Evolutionary conservation across 2,797 vertebrate genomes (phyloP).

Genomic region (Hemitrygon akajei): DNA sequence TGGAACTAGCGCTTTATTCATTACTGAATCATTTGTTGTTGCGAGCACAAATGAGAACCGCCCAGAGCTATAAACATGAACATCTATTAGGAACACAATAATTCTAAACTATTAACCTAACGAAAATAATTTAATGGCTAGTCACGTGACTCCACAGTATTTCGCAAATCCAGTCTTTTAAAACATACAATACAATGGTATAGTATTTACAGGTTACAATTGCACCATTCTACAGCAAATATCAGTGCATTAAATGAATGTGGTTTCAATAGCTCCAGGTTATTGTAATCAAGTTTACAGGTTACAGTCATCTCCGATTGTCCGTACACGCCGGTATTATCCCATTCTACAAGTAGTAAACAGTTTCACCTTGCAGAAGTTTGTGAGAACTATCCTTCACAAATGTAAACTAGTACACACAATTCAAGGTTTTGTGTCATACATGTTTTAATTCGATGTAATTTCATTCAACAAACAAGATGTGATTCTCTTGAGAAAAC

Average conservation of each 20-base stretch:
- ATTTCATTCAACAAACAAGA: not conserved
- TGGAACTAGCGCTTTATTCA: not conserved
- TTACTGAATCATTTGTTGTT: not conserved
- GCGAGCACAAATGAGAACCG: not conserved
- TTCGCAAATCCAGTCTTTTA: not conserved
- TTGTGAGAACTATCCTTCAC: not conserved
- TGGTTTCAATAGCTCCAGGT: not conserved
- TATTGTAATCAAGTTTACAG: not conserved
- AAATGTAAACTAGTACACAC: constrained; percentile 6
- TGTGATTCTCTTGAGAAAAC: not conserved
- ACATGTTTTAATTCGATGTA: not conserved
- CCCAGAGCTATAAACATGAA: not conserved
- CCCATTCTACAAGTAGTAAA: not conserved
- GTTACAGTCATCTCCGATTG: not conserved
- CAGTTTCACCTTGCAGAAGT: not conserved
- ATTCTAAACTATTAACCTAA: not conserved
- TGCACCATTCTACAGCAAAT: not conserved
- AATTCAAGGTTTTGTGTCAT: not conserved
- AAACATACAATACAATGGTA: constrained; percentile 22
- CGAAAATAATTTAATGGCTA: constrained; percentile 10
- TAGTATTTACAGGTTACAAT: constrained; percentile 30
- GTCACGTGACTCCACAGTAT: not conserved
- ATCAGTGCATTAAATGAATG: constrained; percentile 12
- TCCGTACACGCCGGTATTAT: not conserved
- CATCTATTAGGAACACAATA: not conserved